Evolutionary conservation across 2,888 invertebrate species (phyloP).

Genomic region (Magallana nippona): DNA sequence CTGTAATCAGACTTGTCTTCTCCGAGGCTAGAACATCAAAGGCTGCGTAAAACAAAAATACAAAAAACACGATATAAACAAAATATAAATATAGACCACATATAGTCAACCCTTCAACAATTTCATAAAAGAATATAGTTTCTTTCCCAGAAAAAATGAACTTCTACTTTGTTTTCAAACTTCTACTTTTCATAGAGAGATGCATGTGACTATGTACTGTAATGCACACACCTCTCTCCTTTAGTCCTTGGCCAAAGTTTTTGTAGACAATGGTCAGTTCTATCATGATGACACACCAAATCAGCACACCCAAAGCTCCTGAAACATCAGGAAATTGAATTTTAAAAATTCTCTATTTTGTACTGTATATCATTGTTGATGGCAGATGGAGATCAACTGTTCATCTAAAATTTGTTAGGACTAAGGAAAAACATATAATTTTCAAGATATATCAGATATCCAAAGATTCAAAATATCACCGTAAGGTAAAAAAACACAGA

Average conservation of each 20-base stretch:
- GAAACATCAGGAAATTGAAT: slow-evolving; percentile 49
- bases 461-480: no score
- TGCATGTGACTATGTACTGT: no score
- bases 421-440: no score
- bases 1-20: slow-evolving; percentile 51
- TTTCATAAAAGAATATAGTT: no score
- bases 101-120: background rate
- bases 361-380: background rate
- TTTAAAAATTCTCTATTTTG: no score
- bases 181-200: no score
- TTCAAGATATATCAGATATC: no score
- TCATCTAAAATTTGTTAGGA: no score
- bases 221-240: slow-evolving; percentile 67
- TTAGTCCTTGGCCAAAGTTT: slow-evolving; percentile 75
- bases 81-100: background rate
- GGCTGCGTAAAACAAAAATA: slow-evolving; percentile 38
- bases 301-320: slow-evolving; percentile 69
- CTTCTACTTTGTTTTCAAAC: no score
- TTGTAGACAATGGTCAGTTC: slow-evolving; percentile 69
- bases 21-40: slow-evolving; percentile 48
- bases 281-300: slow-evolving; percentile 70
- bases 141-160: background rate
- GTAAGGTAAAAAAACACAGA: no score
- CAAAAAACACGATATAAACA: background rate
- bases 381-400: background rate